These are phyloP conservation scores for Anguilla japonica DNA, from an alignment of 2,113 vertebrate genomes.

Conservation along the genomic window DNA sequence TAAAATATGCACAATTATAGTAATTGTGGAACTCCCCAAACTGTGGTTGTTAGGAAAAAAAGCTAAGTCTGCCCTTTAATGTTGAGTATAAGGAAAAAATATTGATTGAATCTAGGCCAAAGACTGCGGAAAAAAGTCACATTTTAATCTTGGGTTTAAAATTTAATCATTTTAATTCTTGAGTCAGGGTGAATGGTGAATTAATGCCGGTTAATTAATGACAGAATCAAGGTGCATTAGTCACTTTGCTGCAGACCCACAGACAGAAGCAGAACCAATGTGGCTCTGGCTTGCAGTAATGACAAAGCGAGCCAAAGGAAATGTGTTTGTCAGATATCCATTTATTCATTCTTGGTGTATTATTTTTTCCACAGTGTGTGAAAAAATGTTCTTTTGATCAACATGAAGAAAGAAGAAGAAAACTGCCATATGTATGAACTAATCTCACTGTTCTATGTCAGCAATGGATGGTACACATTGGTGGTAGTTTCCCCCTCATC, in stretches of 20 bases:
- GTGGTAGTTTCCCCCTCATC: too few relatives aligned
- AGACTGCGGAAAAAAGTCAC: too few relatives aligned
- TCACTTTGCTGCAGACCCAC: not conserved
- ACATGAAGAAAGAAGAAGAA: not conserved
- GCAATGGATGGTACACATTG: not conserved
- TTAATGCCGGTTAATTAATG: not conserved
- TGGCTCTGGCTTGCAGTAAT: not conserved
- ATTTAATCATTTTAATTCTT: not conserved
- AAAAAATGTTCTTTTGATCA: not conserved
- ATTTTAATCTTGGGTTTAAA: not conserved
- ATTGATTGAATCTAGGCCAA: too few relatives aligned
- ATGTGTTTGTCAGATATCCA: not conserved
- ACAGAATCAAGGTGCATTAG: not conserved
- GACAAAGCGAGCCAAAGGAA: not conserved
- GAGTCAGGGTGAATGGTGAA: not conserved
- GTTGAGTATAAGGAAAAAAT: too few relatives aligned
- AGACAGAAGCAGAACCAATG: not conserved
- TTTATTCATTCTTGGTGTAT: not conserved
- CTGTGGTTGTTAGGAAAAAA: too few relatives aligned
- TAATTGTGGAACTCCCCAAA: too few relatives aligned
- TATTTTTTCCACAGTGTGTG: not conserved
- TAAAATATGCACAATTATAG: too few relatives aligned
- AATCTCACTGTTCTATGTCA: not conserved
- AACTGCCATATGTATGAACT: not conserved
- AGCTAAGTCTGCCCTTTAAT: too few relatives aligned